phyloP scores from a whole-genome alignment of 2,888 invertebrate species.

The Parthenolecanium corni region DNA sequence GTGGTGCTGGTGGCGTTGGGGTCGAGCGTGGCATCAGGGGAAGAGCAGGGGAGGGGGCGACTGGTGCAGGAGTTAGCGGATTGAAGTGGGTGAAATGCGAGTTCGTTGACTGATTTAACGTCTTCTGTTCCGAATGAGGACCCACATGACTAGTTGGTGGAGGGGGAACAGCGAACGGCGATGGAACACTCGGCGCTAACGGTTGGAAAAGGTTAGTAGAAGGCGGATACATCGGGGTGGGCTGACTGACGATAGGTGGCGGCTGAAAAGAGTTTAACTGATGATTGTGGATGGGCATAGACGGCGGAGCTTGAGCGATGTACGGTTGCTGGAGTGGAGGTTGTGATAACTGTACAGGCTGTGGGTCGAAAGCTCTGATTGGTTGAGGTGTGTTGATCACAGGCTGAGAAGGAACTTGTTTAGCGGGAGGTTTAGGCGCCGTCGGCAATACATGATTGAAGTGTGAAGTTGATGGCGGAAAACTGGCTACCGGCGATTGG shows the following conservation, averaged over 20 bases:
- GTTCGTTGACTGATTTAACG: neutral
- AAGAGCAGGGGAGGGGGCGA: neutral
- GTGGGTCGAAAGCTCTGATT: no score
- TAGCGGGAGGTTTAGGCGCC: no score
- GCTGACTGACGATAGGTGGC: neutral
- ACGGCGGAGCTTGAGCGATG: conserved; percentile 7
- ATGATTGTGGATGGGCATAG: neutral
- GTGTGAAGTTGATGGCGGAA: no score
- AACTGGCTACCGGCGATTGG: no score
- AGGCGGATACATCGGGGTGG: neutral
- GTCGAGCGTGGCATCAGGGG: neutral
- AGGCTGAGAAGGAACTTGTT: no score
- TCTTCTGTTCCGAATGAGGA: neutral
- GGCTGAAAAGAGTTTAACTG: neutral
- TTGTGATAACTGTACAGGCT: neutral
- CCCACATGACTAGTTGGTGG: neutral
- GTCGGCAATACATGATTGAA: no score
- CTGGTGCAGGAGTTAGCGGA: neutral
- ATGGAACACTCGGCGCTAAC: neutral
- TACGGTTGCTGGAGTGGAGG: neutral
- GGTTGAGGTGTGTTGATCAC: no score
- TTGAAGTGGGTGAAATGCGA: neutral
- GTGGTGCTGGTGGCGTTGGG: conserved; percentile 13
- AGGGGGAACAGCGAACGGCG: neutral
- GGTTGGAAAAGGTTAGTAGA: neutral